A percentile compares a stretch with the other conserved stretches of the same genome.
These are phyloP conservation scores for Brachionus sp. DNA, from an alignment of 1,140 invertebrate genomes.

Conservation along the genomic window DNA sequence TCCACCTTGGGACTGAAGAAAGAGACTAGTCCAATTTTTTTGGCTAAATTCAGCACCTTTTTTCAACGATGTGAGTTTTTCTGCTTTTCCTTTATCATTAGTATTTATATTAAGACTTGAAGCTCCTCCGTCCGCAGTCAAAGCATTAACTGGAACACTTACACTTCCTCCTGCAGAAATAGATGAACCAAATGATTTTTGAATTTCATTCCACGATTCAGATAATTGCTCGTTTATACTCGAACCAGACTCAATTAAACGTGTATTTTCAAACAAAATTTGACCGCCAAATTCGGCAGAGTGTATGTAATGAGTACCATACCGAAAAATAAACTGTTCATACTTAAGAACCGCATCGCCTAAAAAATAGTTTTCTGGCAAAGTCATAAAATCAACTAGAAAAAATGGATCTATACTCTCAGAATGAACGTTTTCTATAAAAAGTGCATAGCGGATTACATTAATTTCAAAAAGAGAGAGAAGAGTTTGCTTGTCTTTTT, in stretches of 20 bases:
- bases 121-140: neutral
- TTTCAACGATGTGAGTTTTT: neutral
- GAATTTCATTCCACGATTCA: slow-evolving; percentile 26
- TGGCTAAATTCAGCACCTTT: neutral
- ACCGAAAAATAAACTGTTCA: slow-evolving; percentile 40
- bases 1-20: slow-evolving; percentile 38
- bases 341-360: slow-evolving; percentile 4
- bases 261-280: slow-evolving; percentile 34
- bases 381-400: slow-evolving; percentile 45
- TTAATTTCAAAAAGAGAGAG: slow-evolving; percentile 34
- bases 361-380: slow-evolving; percentile 33
- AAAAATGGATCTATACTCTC: slow-evolving; percentile 40
- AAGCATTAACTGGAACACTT: neutral
- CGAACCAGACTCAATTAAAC: neutral
- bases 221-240: neutral
- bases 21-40: slow-evolving; percentile 36
- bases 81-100: slow-evolving; percentile 16
- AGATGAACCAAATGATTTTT: slow-evolving; percentile 39
- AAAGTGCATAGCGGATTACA: slow-evolving; percentile 32
- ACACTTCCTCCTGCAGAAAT: slow-evolving; percentile 11
- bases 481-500: slow-evolving; percentile 20
- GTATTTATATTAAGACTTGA: neutral
- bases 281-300: slow-evolving; percentile 41
- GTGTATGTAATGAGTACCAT: slow-evolving; percentile 41
- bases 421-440: slow-evolving; percentile 28